These are phyloP conservation scores for Chrosomus eos DNA, from an alignment of 2,797 vertebrate species.

Conservation along the genomic window DNA sequence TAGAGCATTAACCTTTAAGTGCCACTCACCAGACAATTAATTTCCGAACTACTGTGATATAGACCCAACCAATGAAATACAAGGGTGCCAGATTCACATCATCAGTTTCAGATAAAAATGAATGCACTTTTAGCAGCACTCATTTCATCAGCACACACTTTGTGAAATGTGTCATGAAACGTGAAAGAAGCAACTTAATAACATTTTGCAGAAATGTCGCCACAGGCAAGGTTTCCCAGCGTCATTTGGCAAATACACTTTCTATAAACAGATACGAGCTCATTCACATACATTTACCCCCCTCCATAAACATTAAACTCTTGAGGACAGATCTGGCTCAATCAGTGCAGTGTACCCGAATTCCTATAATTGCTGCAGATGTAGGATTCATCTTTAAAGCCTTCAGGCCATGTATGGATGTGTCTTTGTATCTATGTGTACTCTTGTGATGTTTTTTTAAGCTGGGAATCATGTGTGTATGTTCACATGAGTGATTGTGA, in stretches of 20 bases:
- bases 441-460: slow-evolving; percentile 7
- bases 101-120: background rate
- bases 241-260: background rate
- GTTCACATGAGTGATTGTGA: slow-evolving; percentile 24
- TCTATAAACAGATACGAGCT: slow-evolving; percentile 29
- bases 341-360: slow-evolving; percentile 67
- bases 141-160: too few species aligned
- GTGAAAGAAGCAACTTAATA: background rate
- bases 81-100: background rate
- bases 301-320: slow-evolving; percentile 45
- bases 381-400: slow-evolving; percentile 61
- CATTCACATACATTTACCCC: slow-evolving; percentile 41
- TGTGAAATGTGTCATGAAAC: background rate
- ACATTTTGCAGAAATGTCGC: background rate
- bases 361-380: slow-evolving; percentile 72
- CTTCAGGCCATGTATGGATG: slow-evolving; percentile 28
- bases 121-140: background rate
- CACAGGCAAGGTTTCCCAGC: background rate
- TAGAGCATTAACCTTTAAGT: background rate
- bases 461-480: slow-evolving; percentile 21
- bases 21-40: background rate
- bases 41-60: background rate
- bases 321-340: slow-evolving; percentile 62
- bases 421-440: slow-evolving; percentile 4
- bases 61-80: background rate